A percentile compares a stretch with the other conserved stretches of the same genome.
Evolutionary conservation across 2,113 vertebrate genomes (phyloP).

Genomic region (Grammomys surdaster): DNA sequence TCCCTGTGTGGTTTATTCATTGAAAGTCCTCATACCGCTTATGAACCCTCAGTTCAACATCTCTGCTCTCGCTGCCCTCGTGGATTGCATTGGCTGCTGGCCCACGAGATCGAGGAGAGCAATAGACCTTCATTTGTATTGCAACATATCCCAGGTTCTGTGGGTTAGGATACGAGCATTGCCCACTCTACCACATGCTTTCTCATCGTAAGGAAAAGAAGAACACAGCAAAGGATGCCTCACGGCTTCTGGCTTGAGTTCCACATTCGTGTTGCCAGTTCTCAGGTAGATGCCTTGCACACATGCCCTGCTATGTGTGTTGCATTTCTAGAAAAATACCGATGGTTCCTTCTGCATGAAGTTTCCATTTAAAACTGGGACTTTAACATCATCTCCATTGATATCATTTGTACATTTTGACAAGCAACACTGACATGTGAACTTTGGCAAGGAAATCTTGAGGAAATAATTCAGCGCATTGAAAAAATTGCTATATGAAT

Average conservation of each 20-base stretch:
- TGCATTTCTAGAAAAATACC: not conserved
- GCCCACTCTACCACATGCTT: not conserved
- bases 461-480: not conserved
- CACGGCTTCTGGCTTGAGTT: slow-evolving; percentile 5
- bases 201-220: slow-evolving; percentile 7
- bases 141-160: not conserved
- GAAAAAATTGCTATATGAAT: not conserved
- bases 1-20: no score
- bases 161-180: not conserved
- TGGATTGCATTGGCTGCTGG: no score
- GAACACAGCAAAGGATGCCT: not conserved
- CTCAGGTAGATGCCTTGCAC: not conserved
- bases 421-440: not conserved
- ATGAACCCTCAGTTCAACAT: no score
- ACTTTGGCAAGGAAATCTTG: slow-evolving; percentile 36
- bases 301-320: not conserved
- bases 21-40: no score
- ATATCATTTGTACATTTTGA: slow-evolving; percentile 7
- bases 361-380: not conserved
- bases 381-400: not conserved
- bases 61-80: no score
- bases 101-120: no score
- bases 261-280: not conserved
- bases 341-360: not conserved
- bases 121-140: not conserved